phyloP scores from a whole-genome alignment of 1,140 invertebrate genomes.

The Lasaia peninsularis region DNA sequence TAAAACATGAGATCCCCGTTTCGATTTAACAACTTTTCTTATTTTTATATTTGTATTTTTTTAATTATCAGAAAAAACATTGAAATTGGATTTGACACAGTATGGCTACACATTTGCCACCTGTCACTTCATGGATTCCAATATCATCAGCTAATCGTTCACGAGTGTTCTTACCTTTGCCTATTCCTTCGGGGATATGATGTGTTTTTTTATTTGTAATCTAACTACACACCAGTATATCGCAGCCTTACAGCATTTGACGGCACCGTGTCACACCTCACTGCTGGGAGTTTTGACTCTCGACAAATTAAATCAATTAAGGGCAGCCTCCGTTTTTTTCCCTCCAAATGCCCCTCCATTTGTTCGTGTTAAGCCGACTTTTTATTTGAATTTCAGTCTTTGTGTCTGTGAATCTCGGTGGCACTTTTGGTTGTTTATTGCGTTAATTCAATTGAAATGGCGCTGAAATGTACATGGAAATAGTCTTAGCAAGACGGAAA shows the following conservation, averaged over 20 bases:
- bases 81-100: too few species aligned
- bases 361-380: constrained; percentile 52
- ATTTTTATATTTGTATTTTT: too few species aligned
- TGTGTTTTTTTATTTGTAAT: too few species aligned
- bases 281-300: constrained; percentile 51
- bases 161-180: too few species aligned
- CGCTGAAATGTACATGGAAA: constrained; percentile 23
- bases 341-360: constrained; percentile 50
- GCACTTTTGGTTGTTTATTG: constrained; percentile 33
- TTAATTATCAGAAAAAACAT: too few species aligned
- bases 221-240: constrained; percentile 11
- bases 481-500: constrained; percentile 18
- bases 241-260: constrained; percentile 24
- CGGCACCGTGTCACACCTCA: constrained; percentile 23
- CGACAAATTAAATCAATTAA: constrained; percentile 72
- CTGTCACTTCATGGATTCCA: too few species aligned
- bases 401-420: constrained; percentile 34
- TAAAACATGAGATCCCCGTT: too few species aligned
- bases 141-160: too few species aligned
- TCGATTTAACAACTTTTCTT: too few species aligned
- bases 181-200: too few species aligned
- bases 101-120: too few species aligned
- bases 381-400: constrained; percentile 42
- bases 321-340: constrained; percentile 48
- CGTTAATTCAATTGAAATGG: constrained; percentile 29